phyloP scores from a whole-genome alignment of 2,888 invertebrate genomes.

The Synanthedon vespiformis region DNA sequence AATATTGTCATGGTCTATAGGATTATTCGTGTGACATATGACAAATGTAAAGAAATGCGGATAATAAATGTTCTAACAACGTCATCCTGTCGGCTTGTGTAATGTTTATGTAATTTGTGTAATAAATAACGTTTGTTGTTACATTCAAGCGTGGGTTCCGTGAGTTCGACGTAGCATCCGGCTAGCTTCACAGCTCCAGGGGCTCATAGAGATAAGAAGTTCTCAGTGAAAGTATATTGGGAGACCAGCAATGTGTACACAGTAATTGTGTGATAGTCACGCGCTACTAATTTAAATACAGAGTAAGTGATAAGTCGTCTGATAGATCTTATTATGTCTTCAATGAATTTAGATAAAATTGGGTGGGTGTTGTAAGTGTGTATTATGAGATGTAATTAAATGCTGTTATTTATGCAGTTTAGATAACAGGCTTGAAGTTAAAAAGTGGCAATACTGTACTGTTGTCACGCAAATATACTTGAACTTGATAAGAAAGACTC shows the following conservation, averaged over 20 bases:
- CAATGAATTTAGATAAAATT: too few species aligned
- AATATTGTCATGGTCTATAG: constrained; percentile 1
- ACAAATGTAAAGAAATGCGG: constrained; percentile 9
- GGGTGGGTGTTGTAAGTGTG: too few species aligned
- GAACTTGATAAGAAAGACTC: too few species aligned
- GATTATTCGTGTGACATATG: neutral
- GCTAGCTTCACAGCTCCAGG: constrained; percentile 10
- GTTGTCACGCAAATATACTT: too few species aligned
- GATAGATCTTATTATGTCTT: constrained; percentile 22
- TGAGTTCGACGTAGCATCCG: constrained; percentile 11
- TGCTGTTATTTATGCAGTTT: too few species aligned
- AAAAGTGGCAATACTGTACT: too few species aligned
- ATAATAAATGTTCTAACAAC: constrained; percentile 10
- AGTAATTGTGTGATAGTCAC: constrained; percentile 46
- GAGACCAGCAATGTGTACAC: constrained; percentile 25
- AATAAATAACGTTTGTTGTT: neutral
- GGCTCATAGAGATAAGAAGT: constrained; percentile 23
- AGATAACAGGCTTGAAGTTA: too few species aligned
- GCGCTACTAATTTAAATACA: constrained; percentile 49
- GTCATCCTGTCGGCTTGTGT: constrained; percentile 13
- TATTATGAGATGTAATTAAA: too few species aligned
- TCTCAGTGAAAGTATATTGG: constrained; percentile 40
- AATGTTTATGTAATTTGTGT: constrained; percentile 14
- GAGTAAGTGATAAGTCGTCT: constrained; percentile 30
- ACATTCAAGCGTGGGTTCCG: constrained; percentile 8